Base-by-base conservation (phyloP, 1,140 invertebrate species). In the Triops cancriformis region DNA sequence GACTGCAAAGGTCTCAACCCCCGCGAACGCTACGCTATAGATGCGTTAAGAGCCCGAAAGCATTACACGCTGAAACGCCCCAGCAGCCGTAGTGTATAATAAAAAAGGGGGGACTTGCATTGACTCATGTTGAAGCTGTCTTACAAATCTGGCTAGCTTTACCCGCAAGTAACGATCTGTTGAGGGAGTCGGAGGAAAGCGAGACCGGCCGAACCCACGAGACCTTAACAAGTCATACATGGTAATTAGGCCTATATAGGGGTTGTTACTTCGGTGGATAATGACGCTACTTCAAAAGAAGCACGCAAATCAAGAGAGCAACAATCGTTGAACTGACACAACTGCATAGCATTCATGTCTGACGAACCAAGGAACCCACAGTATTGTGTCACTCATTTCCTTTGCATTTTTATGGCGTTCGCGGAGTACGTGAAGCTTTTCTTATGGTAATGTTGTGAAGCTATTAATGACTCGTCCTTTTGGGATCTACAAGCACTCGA, bases 161-260 rank as follows among this genome's bases (percentile, higher is more conserved):
- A 64, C 51, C 7, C 51, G 51, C 51, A 23, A 64, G 23, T 64
- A 64, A 64, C 51, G 51, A 64, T 18, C 51, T 23, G 23, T 18
- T 23, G 18, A 23, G 23, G 51, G 18, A 23, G 23, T n/a, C 6
- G 43, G 51, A 23, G 0, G 10, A 64, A 23, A 64, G 23, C 23
- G 51, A 64, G 51, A 37, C 31, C 31, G 51, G 14, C 18, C 6
- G 51, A n/a, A 64, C 51, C 14, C 51, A n/a, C 31, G 31, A 37
- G 31, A 37, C 31, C 31, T 37, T 37, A 2, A 37, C 31, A 9
- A 64, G 18, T 23, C 9, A 64, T 64, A 64, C 51, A 64, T 64
- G 51, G 51, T 64, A 64, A 64, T 64, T 64, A 64, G 51, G 23
- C 51, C 9, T 64, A 64, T 64, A 64, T 64, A 64, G 23, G 51